Percentiles rank a stretch among this genome's conserved stretches.
Evolutionary conservation across 2,113 vertebrate genomes (phyloP).

Genomic region (Circaetus gallicus): DNA sequence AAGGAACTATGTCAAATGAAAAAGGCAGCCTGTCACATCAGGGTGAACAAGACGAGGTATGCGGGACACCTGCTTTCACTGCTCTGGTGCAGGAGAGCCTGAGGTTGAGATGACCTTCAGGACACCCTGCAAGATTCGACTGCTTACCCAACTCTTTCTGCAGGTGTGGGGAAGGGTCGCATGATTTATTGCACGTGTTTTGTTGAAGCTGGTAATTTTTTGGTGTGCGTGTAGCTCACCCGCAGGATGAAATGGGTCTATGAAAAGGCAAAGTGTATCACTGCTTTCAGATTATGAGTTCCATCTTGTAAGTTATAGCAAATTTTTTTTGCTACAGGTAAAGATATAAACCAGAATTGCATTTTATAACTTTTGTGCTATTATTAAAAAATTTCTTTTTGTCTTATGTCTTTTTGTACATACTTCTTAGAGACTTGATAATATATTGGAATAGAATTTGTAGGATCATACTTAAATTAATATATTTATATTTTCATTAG

Average conservation of each 20-base stretch:
- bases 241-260: neutral
- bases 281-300: neutral
- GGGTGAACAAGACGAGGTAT: neutral
- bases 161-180: slow-evolving; percentile 23
- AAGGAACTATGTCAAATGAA: neutral
- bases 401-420: neutral
- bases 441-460: neutral
- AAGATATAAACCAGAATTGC: neutral
- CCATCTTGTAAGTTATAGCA: neutral
- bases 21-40: neutral
- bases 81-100: neutral
- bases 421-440: neutral
- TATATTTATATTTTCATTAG: neutral
- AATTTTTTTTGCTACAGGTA: neutral
- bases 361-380: neutral
- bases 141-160: slow-evolving; percentile 6
- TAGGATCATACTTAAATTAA: neutral
- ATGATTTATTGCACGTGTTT: neutral
- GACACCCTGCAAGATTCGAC: neutral
- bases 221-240: neutral
- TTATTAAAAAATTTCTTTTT: neutral
- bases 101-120: neutral
- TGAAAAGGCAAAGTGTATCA: neutral
- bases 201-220: neutral
- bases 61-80: neutral